Percentiles rank a stretch among this genome's conserved stretches.
Evolutionary conservation across 2,113 vertebrate species (phyloP).

Genomic region (Xiphorhynchus elegans): DNA sequence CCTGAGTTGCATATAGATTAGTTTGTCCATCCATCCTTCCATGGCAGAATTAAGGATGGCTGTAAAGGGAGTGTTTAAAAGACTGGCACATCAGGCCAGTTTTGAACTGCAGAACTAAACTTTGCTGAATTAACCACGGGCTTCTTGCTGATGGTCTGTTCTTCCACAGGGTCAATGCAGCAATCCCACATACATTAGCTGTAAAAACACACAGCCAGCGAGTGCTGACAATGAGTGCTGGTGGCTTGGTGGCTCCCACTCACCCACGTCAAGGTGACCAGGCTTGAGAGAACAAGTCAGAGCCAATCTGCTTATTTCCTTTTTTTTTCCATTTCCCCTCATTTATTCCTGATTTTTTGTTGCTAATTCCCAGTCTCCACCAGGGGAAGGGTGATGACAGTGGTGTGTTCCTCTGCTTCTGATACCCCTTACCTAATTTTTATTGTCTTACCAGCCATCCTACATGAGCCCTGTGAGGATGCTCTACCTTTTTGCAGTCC

Average conservation of each 20-base stretch:
- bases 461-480: neutral
- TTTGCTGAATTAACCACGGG: neutral
- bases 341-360: neutral
- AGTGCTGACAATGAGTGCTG: neutral
- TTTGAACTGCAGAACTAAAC: neutral
- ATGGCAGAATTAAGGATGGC: neutral
- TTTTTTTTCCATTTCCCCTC: neutral
- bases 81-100: neutral
- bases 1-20: neutral
- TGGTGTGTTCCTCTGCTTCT: neutral
- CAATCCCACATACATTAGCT: neutral
- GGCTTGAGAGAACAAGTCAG: neutral
- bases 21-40: neutral
- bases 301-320: neutral
- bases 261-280: neutral
- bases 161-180: neutral
- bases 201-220: accelerated
- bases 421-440: accelerated
- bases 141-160: neutral
- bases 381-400: neutral
- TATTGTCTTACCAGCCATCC: neutral
- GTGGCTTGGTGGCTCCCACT: neutral
- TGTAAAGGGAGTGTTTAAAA: neutral
- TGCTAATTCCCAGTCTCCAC: neutral
- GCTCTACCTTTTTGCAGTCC: neutral